Conservation (phyloP, 2,113 vertebrate species). For the Vulpes lagopus region DNA sequence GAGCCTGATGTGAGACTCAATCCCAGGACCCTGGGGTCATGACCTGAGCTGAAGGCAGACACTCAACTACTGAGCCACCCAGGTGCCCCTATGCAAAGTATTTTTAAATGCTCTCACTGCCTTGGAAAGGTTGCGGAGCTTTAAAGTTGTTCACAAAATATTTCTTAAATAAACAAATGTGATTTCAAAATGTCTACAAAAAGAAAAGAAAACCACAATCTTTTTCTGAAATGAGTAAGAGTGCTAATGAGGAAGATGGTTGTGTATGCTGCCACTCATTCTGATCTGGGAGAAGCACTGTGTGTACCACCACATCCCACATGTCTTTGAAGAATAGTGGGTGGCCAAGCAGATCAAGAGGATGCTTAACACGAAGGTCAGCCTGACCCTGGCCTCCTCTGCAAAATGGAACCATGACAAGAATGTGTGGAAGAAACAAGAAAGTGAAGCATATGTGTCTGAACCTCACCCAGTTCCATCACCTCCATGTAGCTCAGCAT, state of each 20-base stretch:
- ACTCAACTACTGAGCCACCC: neutral
- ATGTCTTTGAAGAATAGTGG: neutral
- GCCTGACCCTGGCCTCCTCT: neutral
- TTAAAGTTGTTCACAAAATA: conserved; percentile 81
- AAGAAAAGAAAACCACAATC: neutral
- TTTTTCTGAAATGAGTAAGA: neutral
- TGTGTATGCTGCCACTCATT: neutral
- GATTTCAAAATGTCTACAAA: conserved; percentile 73
- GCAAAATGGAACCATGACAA: neutral
- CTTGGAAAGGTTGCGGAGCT: conserved; percentile 61
- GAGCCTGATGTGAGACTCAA: accelerated
- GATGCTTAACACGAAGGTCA: neutral
- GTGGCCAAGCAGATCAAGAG: neutral
- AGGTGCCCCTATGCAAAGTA: neutral
- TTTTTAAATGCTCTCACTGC: conserved; percentile 68
- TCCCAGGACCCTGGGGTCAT: neutral
- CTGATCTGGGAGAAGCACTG: neutral
- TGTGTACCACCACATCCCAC: neutral
- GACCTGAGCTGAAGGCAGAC: neutral
- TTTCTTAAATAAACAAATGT: conserved; percentile 76
- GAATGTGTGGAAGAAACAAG: neutral
- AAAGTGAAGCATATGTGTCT: neutral
- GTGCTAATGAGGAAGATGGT: neutral
- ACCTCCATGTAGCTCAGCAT: neutral
- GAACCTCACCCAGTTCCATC: neutral